Evolutionary conservation across 2,797 vertebrate species (phyloP), one percentile per base, ranked within the genome.

Genomic region (Lophotriccus pileatus): DNA sequence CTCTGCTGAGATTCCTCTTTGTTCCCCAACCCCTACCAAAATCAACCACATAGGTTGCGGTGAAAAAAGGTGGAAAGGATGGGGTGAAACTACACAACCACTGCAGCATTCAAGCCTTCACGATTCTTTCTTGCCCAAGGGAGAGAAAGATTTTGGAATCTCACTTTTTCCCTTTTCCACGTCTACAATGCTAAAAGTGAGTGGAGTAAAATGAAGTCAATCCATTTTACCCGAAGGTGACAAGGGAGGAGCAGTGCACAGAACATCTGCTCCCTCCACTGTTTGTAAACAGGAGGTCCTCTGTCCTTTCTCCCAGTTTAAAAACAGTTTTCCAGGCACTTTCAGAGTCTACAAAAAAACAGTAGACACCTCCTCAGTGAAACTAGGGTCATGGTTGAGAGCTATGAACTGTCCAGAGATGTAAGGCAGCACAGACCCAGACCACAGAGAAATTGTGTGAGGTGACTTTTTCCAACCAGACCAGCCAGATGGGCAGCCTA

Each of bases 41-140:
- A 52, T 12, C 20, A 58, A 17, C 9, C 0, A 0, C 1, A 1
- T 8, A 47, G 28, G 16, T 3, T 53, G 32, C 0, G 1, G 24
- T 59, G 34, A 83, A 83, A 78, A 27, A 50, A 23, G 5, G 14
- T 63, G 14, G 28, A 72, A 75, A 58, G 4, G 24, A 44, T 52
- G 13, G 6, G 14, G 5, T 84, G 68, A 59, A 87, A 56, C 41
- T 46, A 68, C 30, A 43, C 11, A 78, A 30, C 39, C 30, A 68
- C 46, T 72, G 36, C 16, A 62, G 16, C 5, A 4, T 72, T 95
- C 64, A 70, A 74, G 53, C 24, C 25, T 76, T 89, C n/a, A 56
- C 77, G 23, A 27, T 77, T 80, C 47, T 77, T 85, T 87, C 68
- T 80, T 64, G 27, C 20, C 56, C n/a, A 24, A 34, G 5, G 25